These are phyloP conservation scores for Troilus luridus DNA, from an alignment of 2,888 invertebrate species.

Conservation along the genomic window DNA sequence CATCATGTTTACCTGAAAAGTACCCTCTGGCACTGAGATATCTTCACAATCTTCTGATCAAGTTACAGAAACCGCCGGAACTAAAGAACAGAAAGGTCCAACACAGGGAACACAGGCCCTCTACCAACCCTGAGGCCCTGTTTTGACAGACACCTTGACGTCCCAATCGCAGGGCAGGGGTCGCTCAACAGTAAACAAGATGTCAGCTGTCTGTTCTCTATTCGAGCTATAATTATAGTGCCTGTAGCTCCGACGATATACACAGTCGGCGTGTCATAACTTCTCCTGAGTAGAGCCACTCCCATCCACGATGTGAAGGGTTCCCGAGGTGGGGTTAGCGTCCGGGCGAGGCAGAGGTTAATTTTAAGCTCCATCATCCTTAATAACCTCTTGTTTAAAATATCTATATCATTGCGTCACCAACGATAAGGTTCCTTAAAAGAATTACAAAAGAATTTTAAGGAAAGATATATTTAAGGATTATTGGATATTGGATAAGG, in stretches of 20 bases:
- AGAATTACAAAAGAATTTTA: neutral
- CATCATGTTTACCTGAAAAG: neutral
- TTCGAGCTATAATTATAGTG: constrained; percentile 17
- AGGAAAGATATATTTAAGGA: no score
- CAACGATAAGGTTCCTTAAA: neutral
- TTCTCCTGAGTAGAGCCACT: neutral
- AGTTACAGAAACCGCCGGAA: neutral
- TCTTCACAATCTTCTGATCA: neutral
- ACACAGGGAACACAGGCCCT: neutral
- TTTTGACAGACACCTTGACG: constrained; percentile 49
- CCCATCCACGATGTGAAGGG: neutral
- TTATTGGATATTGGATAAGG: no score
- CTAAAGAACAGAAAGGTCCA: neutral
- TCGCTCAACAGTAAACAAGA: constrained; percentile 33
- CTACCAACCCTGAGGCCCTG: constrained; percentile 17
- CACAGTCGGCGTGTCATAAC: constrained; percentile 9
- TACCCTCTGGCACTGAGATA: no score
- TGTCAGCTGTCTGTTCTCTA: constrained; percentile 30
- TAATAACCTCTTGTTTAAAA: constrained; percentile 6
- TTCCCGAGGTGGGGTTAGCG: neutral
- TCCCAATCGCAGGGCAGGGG: constrained; percentile 22
- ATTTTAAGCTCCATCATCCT: constrained; percentile 19
- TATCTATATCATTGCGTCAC: neutral
- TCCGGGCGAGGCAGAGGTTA: neutral
- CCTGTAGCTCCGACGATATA: constrained; percentile 1